Conservation (phyloP, 2,888 invertebrate genomes). For the Panopea generosa region DNA sequence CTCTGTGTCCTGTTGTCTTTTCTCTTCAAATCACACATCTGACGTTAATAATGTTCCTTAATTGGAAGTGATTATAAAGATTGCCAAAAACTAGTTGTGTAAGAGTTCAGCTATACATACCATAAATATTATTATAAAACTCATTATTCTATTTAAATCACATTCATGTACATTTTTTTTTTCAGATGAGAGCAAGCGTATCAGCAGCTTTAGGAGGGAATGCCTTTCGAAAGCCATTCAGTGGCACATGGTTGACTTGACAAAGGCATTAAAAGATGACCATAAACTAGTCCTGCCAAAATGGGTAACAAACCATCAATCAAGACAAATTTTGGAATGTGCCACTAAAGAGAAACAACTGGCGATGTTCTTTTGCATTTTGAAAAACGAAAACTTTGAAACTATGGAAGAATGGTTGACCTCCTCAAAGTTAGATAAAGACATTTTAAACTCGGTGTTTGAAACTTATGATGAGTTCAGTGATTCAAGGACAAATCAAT, state of each 20-base stretch:
- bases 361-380: slow-evolving; percentile 26
- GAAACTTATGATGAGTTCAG: slow-evolving; percentile 47
- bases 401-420: slow-evolving; percentile 40
- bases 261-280: slow-evolving; percentile 3
- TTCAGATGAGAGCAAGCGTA: slow-evolving; percentile 35
- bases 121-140: too few relatives aligned
- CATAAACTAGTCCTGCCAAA: not conserved
- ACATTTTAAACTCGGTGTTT: slow-evolving; percentile 17
- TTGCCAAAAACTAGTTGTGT: too few relatives aligned
- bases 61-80: too few relatives aligned
- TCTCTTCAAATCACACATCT: too few relatives aligned
- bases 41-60: too few relatives aligned
- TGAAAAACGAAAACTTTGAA: slow-evolving; percentile 29
- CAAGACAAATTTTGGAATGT: not conserved
- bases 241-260: slow-evolving; percentile 44
- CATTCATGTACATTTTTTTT: too few relatives aligned
- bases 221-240: slow-evolving; percentile 53
- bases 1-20: too few relatives aligned
- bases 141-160: too few relatives aligned
- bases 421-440: slow-evolving; percentile 9
- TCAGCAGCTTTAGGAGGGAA: slow-evolving; percentile 31
- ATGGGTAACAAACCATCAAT: slow-evolving; percentile 27
- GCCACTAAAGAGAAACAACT: slow-evolving; percentile 13
- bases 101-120: too few relatives aligned
- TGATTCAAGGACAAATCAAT: slow-evolving; percentile 23